Evolutionary conservation across 2,113 vertebrate species (phyloP).

Genomic region (Sphaerodactylus townsendi): DNA sequence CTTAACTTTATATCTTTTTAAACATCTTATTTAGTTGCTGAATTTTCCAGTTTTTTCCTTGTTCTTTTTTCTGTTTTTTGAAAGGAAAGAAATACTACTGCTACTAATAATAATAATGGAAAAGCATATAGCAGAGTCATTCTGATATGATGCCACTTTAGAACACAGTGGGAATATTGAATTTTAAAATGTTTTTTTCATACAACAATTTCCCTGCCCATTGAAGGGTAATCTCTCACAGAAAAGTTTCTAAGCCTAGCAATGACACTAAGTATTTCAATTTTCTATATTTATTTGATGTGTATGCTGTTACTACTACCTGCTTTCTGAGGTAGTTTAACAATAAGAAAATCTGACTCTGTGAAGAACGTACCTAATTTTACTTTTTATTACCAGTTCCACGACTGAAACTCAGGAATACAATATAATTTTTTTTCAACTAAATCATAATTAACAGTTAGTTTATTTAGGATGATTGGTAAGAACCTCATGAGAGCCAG

Average conservation of each 20-base stretch:
- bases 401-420: not conserved
- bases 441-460: not conserved
- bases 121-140: not conserved
- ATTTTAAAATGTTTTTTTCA: not conserved
- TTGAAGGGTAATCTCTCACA: not conserved
- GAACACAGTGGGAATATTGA: not conserved
- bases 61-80: too few species aligned
- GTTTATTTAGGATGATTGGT: not conserved
- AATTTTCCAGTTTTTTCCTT: too few species aligned
- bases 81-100: too few species aligned
- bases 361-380: not conserved
- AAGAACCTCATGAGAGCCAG: constrained; percentile 3
- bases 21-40: too few species aligned
- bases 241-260: not conserved
- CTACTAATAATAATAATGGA: too few species aligned
- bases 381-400: not conserved
- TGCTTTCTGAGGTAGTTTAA: not conserved
- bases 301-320: not conserved
- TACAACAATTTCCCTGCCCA: not conserved
- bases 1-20: too few species aligned
- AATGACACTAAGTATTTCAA: not conserved
- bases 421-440: not conserved
- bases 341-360: not conserved
- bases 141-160: not conserved
- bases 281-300: not conserved